Conservation (phyloP, 2,888 invertebrate genomes). For the Archaeoteleia sp. region DNA sequence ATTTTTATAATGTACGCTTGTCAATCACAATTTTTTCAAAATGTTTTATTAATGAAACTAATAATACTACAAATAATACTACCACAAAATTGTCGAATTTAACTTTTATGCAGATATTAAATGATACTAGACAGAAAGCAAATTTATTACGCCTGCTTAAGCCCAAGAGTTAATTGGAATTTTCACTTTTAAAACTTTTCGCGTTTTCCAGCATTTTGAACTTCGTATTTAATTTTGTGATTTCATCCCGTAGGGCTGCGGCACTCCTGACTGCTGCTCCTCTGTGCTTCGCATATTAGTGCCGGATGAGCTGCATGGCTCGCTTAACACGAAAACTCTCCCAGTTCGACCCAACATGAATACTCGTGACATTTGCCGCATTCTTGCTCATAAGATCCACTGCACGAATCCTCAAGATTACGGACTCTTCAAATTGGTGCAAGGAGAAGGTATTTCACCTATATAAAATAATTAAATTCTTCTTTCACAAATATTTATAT, state of each 20-base stretch:
- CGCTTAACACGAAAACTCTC: constrained; percentile 91
- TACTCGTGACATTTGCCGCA: constrained; percentile 93
- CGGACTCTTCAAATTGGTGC: constrained; percentile 91
- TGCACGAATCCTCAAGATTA: constrained; percentile 98
- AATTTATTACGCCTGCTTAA: too few species aligned
- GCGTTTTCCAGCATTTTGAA: neutral
- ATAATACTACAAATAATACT: too few species aligned
- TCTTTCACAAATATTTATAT: neutral
- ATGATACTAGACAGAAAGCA: too few species aligned
- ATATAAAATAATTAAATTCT: constrained; percentile 4
- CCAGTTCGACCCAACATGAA: constrained; percentile 96
- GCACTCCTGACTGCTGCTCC: constrained; percentile 78
- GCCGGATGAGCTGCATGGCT: constrained; percentile 95
- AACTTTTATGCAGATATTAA: too few species aligned
- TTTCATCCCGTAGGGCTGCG: constrained; percentile 67
- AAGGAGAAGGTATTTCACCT: constrained; percentile 83
- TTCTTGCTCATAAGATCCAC: constrained; percentile 95
- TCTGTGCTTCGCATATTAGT: constrained; percentile 92
- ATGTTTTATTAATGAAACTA: too few species aligned
- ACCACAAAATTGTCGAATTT: too few species aligned
- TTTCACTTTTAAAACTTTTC: too few species aligned
- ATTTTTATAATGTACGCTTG: too few species aligned
- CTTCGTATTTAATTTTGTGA: neutral
- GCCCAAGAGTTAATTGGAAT: too few species aligned
- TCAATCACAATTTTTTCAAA: too few species aligned